Conservation (phyloP, 2,888 invertebrate genomes). For the Caenorhabditis angaria region DNA sequence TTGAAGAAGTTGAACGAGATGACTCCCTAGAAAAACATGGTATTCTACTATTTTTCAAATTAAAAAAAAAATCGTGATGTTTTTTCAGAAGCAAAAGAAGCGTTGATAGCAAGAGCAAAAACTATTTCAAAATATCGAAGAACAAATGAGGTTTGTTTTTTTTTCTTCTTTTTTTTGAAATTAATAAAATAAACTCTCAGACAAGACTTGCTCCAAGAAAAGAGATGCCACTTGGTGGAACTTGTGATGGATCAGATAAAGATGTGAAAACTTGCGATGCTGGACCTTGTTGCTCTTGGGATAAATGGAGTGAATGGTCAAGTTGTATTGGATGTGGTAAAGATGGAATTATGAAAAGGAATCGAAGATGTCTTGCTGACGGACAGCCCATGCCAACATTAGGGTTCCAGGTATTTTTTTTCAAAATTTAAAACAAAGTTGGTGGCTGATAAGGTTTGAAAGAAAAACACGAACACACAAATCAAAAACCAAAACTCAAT, state of each 20-base stretch:
- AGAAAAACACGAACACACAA: slow-evolving; percentile 1
- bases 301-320: slow-evolving; percentile 57
- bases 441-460: neutral
- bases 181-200: neutral
- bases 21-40: slow-evolving; percentile 42
- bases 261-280: slow-evolving; percentile 60
- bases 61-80: neutral
- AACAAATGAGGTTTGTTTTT: slow-evolving; percentile 27
- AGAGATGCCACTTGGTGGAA: slow-evolving; percentile 37
- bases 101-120: slow-evolving; percentile 41
- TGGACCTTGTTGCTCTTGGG: slow-evolving; percentile 57
- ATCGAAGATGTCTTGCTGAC: slow-evolving; percentile 40
- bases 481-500: too few relatives aligned
- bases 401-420: slow-evolving; percentile 29
- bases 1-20: slow-evolving; percentile 53
- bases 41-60: too few relatives aligned
- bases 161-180: neutral
- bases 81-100: slow-evolving; percentile 44
- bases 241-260: slow-evolving; percentile 53
- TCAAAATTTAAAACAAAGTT: slow-evolving; percentile 2
- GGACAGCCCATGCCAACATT: slow-evolving; percentile 34
- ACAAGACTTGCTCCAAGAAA: slow-evolving; percentile 29
- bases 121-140: slow-evolving; percentile 38
- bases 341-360: slow-evolving; percentile 41
- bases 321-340: slow-evolving; percentile 53